These are phyloP conservation scores for Melanotaenia trifasciata DNA, from an alignment of 2,797 vertebrate species.

Conservation along the genomic window DNA sequence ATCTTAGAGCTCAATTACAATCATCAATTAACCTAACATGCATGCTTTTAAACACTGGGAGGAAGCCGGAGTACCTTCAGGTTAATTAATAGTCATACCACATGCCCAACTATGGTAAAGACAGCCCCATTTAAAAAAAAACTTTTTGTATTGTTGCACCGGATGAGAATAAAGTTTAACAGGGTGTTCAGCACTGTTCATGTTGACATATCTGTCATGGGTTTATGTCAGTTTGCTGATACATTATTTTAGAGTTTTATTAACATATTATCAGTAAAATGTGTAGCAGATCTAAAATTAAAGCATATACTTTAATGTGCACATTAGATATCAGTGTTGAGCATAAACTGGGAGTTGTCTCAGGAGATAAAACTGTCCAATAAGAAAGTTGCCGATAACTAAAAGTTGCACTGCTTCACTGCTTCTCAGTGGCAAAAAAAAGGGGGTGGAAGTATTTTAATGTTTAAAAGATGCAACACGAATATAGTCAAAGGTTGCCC, in stretches of 20 bases:
- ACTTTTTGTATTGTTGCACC: neutral
- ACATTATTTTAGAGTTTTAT: neutral
- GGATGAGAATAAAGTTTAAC: neutral
- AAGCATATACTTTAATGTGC: neutral
- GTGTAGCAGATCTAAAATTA: neutral
- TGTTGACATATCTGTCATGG: neutral
- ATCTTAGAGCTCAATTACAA: too few species aligned
- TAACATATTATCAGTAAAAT: neutral
- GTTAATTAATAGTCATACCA: neutral
- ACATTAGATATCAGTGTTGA: neutral
- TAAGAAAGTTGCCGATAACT: neutral
- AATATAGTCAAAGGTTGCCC: neutral
- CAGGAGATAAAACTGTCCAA: conserved; percentile 29
- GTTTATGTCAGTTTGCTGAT: neutral
- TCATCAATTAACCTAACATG: neutral
- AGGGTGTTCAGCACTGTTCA: neutral
- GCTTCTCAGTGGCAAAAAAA: too few species aligned
- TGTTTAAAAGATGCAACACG: neutral
- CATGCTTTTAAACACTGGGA: too few species aligned
- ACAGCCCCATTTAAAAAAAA: neutral
- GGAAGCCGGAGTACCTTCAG: neutral
- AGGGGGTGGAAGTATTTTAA: too few species aligned
- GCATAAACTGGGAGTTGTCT: conserved; percentile 14
- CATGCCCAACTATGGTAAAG: neutral
- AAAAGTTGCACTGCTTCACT: neutral